These are phyloP conservation scores for Lytechinus pictus DNA, from an alignment of 35 echinoderm and acorn worm genomes.

Conservation along the genomic window DNA sequence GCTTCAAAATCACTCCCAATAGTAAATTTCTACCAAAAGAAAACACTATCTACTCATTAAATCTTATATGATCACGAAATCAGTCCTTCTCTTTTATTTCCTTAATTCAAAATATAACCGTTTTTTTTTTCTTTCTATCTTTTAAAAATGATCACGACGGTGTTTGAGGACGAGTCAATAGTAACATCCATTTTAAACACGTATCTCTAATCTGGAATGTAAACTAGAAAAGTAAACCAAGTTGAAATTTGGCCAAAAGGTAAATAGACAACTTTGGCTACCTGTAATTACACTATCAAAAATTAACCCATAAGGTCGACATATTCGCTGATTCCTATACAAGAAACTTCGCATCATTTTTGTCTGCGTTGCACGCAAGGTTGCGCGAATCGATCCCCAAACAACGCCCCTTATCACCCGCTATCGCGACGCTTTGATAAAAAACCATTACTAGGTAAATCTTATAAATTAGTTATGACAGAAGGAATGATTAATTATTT, in stretches of 20 bases:
- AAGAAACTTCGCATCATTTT: background rate
- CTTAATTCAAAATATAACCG: background rate
- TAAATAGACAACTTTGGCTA: constrained; percentile 21
- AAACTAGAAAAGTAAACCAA: constrained; percentile 29
- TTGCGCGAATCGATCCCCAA: background rate
- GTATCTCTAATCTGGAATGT: constrained; percentile 17
- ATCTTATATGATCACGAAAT: background rate
- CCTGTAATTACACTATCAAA: constrained; percentile 46
- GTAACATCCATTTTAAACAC: background rate
- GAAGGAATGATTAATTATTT: background rate
- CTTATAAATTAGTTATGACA: constrained; percentile 1
- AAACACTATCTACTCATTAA: background rate
- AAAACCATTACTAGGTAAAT: background rate
- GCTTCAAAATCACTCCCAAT: background rate
- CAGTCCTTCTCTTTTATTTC: background rate
- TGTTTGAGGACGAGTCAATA: background rate
- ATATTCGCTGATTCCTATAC: background rate
- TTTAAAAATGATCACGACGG: background rate
- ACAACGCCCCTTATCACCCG: constrained; percentile 35
- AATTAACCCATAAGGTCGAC: constrained; percentile 14
- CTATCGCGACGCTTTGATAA: background rate
- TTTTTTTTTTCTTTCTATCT: background rate
- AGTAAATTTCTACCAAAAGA: background rate
- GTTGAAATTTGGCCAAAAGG: constrained; percentile 40
- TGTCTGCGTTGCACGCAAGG: background rate